These are phyloP conservation scores for Cantharis rustica DNA, from an alignment of 2,888 invertebrate species.

Conservation along the genomic window DNA sequence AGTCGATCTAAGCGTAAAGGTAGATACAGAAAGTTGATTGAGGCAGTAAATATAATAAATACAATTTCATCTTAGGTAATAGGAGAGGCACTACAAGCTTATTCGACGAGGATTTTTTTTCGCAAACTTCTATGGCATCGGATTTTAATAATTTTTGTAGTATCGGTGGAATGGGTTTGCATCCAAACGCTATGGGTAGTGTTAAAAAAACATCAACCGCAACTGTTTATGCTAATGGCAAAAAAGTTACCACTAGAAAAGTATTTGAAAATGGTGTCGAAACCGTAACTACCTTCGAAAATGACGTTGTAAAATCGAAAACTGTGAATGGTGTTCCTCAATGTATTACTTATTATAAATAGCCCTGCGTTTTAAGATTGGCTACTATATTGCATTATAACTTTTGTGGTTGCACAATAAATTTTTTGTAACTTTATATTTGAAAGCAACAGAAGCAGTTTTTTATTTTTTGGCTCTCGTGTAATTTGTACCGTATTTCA, in stretches of 20 bases:
- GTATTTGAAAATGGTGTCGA: constrained; percentile 94
- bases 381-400: neutral
- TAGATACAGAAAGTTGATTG: neutral
- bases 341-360: neutral
- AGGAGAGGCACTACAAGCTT: neutral
- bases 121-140: neutral
- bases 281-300: constrained; percentile 94
- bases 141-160: neutral
- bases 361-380: neutral
- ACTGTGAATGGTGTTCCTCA: constrained; percentile 88
- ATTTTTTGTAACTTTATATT: neutral
- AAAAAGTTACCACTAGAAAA: constrained; percentile 95
- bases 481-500: too few relatives aligned
- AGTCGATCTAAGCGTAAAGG: neutral
- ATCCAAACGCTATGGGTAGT: neutral
- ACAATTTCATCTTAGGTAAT: constrained; percentile 48
- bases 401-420: neutral
- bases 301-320: constrained; percentile 94
- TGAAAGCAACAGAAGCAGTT: neutral
- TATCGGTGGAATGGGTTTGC: neutral
- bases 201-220: neutral
- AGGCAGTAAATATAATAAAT: neutral
- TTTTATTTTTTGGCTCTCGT: too few relatives aligned
- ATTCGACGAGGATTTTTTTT: neutral
- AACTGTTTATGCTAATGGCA: constrained; percentile 92